Conservation (phyloP, 2,113 vertebrate genomes). For the Atrichornis clamosus region DNA sequence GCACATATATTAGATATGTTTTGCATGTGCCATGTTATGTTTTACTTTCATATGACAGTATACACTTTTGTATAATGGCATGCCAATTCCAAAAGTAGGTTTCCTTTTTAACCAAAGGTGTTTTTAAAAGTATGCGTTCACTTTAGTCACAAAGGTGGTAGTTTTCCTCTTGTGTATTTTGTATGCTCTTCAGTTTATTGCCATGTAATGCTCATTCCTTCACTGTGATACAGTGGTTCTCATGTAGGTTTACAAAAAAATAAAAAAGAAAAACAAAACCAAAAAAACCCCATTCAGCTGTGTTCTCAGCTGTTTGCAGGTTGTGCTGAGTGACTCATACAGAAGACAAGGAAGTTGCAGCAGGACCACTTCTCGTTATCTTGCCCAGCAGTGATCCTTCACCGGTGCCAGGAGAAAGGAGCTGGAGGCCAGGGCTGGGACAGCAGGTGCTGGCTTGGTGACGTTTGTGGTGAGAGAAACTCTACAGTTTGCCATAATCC, state of each 20-base stretch:
- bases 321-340: neutral
- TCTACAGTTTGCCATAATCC: neutral
- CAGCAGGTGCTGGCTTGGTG: fast-evolving
- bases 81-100: neutral
- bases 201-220: neutral
- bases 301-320: neutral
- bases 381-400: neutral
- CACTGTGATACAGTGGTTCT: neutral
- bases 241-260: neutral
- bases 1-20: neutral
- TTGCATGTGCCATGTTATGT: neutral
- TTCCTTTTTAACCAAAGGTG: neutral
- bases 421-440: neutral
- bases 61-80: neutral
- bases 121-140: neutral
- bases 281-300: neutral
- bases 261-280: neutral
- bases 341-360: neutral
- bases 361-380: neutral
- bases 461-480: neutral
- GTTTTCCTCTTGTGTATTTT: neutral
- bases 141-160: neutral
- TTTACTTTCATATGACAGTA: neutral
- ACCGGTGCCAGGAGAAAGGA: neutral
- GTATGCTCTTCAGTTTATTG: neutral